Evolutionary conservation across 2,888 invertebrate genomes (phyloP), one percentile per base, ranked within the genome.

Genomic region (Diarsia brunnea): DNA sequence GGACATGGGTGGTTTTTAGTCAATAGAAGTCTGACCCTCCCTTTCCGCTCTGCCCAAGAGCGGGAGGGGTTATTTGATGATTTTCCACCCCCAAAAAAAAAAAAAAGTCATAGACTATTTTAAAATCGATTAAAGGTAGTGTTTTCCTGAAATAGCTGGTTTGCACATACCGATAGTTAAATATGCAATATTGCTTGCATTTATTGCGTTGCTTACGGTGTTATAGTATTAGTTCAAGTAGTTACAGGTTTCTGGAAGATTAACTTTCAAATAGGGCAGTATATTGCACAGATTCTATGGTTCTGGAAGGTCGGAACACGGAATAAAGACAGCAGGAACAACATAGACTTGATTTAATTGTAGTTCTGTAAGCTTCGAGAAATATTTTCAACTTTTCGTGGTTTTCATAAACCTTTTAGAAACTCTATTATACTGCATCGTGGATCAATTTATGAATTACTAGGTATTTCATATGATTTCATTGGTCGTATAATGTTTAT

Each of bases 221-320:
- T 49, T 65, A 69, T 55, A 60, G 65, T 73, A 84, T 77, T 81
- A 65, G 68, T 31, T 24, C 5, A 19, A 84, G 75, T 70, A 49
- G 21, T 31, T 1, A 53, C 65, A 47, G 11, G 60, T 38, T 65
- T 81, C 74, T 61, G 72, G 61, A 21, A 84, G 61, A 83, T 83
- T 71, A 71, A 73, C 51, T 77, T 73, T 73, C 51, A 24, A 75
- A 71, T 53, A 47, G 75, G 16, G 12, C 24, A 31, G 4, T 60
- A 58, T 43, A 55, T 80, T 68, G 1, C n/a, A 65, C 10, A 4
- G 14, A 43, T 43, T 8, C 16, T 64, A 49, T 58, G 8, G 53
- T n/a, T 38, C 8, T 8, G 8, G 38, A 38, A 38, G 38, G 38
- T 38, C 38, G 38, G 7, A 38, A 38, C 8, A 38, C 8, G 38